Conservation (phyloP, 2,888 invertebrate genomes). For the Polymixis flavicincta region DNA sequence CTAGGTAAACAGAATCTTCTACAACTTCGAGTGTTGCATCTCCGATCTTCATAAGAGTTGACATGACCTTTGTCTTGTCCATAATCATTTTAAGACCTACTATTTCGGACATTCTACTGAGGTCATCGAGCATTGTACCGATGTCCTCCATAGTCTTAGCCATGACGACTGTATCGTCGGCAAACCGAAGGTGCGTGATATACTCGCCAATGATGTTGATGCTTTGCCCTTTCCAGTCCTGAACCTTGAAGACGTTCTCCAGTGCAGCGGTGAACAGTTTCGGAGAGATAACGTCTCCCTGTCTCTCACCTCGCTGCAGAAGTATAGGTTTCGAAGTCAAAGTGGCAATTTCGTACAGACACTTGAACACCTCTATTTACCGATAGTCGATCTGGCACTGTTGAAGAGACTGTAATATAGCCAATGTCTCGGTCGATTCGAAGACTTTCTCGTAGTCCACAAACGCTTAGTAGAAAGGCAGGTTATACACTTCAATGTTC, state of each 20-base stretch:
- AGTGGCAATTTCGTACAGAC: not conserved
- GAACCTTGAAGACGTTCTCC: not conserved
- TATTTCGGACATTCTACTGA: not conserved
- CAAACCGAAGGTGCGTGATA: not conserved
- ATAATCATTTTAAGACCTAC: not conserved
- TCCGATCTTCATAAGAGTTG: not conserved
- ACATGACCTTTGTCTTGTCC: not conserved
- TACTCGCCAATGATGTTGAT: not conserved
- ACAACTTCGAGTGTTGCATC: not conserved
- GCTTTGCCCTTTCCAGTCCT: too few relatives aligned
- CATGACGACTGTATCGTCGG: not conserved
- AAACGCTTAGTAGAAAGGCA: not conserved
- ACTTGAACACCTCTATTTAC: not conserved
- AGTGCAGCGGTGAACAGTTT: not conserved
- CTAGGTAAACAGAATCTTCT: not conserved
- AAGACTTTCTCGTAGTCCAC: not conserved
- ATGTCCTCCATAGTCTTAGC: not conserved
- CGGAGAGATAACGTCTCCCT: not conserved
- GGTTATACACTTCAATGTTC: not conserved
- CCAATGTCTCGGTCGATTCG: not conserved
- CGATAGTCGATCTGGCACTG: not conserved
- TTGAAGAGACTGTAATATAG: not conserved
- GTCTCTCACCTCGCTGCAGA: not conserved
- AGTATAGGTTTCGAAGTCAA: not conserved
- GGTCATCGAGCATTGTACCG: not conserved